These are phyloP conservation scores for Gopherus evgoodei DNA, from an alignment of 2,113 vertebrate species.

Conservation along the genomic window DNA sequence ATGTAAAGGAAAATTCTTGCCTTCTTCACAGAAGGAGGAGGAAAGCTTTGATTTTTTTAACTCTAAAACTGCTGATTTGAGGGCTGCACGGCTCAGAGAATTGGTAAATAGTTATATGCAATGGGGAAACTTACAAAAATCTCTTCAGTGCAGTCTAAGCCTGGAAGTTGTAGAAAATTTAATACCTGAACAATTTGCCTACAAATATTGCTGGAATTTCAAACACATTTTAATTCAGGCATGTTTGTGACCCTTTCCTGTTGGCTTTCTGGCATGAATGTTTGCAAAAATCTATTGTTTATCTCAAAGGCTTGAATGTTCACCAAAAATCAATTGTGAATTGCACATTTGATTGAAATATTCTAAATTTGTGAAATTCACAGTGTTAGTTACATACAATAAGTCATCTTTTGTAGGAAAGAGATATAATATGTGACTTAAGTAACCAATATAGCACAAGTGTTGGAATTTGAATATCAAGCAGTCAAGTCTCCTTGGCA, in stretches of 20 bases:
- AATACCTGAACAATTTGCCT: neutral
- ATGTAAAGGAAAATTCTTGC: neutral
- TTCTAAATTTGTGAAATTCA: slow-evolving; percentile 53
- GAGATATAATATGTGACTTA: slow-evolving; percentile 57
- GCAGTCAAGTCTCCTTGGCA: slow-evolving; percentile 29
- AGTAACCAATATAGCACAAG: slow-evolving; percentile 36
- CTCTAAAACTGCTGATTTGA: neutral
- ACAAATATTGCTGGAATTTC: neutral
- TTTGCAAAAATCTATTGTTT: slow-evolving; percentile 37
- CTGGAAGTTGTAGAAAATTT: neutral
- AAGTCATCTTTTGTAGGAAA: neutral
- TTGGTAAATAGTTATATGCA: neutral
- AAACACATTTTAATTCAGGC: neutral
- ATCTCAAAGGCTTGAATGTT: neutral
- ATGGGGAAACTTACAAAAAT: neutral
- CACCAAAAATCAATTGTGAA: neutral
- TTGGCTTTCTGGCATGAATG: neutral
- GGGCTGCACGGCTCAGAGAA: neutral
- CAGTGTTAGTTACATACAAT: slow-evolving; percentile 28
- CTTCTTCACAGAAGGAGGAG: neutral
- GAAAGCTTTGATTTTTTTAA: neutral
- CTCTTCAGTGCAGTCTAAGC: neutral
- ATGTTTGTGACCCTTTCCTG: fast-evolving
- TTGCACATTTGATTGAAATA: slow-evolving; percentile 49
- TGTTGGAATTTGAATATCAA: slow-evolving; percentile 10